phyloP scores from a whole-genome alignment of 2,888 invertebrate species.

The Ectobius pallidus region DNA sequence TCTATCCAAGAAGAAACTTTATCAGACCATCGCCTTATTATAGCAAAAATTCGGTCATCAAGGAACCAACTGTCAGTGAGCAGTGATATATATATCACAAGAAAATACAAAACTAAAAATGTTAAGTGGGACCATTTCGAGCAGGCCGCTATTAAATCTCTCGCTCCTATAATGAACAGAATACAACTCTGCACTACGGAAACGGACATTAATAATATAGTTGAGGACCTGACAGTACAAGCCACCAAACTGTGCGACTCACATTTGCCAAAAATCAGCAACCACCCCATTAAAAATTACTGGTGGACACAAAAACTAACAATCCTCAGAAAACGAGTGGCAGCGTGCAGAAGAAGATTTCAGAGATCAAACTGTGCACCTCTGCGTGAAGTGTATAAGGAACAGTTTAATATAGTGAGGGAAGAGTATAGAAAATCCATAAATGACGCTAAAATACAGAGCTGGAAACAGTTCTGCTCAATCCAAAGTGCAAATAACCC shows the following conservation, averaged over 20 bases:
- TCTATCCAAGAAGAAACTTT: neutral
- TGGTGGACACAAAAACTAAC: constrained; percentile 2
- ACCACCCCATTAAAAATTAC: neutral
- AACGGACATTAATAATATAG: neutral
- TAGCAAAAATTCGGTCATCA: neutral
- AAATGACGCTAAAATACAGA: neutral
- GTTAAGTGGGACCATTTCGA: neutral
- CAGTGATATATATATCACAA: neutral
- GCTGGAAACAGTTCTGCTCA: neutral
- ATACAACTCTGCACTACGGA: neutral
- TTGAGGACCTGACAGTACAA: neutral
- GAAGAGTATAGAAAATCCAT: neutral
- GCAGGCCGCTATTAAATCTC: neutral
- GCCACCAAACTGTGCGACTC: neutral
- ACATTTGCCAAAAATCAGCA: neutral
- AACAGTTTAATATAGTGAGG: neutral
- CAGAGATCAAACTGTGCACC: neutral
- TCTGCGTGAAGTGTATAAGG: neutral
- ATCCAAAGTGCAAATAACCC: neutral
- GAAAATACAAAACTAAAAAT: neutral
- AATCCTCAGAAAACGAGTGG: neutral
- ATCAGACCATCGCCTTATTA: neutral
- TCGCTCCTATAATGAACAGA: neutral
- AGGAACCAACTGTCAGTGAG: neutral
- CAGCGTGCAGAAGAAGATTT: neutral